Base-by-base conservation (phyloP, 2,888 invertebrate species). In the Phoenoteleia sp. region DNA sequence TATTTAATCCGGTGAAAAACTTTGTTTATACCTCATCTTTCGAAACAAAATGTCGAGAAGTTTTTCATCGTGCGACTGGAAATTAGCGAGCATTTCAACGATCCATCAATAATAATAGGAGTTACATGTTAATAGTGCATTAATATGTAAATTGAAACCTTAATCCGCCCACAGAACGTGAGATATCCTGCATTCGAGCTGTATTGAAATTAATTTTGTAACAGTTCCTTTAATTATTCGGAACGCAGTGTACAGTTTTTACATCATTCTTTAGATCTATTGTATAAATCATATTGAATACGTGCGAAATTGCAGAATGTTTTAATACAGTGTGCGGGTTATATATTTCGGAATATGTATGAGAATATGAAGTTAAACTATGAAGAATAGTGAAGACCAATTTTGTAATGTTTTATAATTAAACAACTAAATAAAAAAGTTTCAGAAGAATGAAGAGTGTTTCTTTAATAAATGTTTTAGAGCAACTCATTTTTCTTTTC, bases 371-470 rank as follows among this genome's bases (percentile, higher is more conserved):
- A 33, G 6, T 42, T 15, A n/a, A 42, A 49, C 6, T 49, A 21
- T 49, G 21, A 17, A 21, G 3, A 49, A 13, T 21, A 19, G 21
- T 4, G 49, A 49, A 21, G 9, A 49, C 11, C 23, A 52, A 21
- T 42, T 62, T 62, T 62, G 42, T 42, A 62, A 62, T 62, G 19
- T 62, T 62, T 62, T 62, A 42, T 62, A 62, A 21, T 47, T 49
- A 23, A 45, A 45, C 15, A 45, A 64, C 47, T 27, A 13, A 64
- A 64, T 27, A 47, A 39, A 64, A 27, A 58, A 58, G n/a, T n/a
- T n/a, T n/a, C n/a, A n/a, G n/a, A n/a, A n/a, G n/a, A n/a, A n/a
- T n/a, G n/a, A n/a, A n/a, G n/a, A n/a, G n/a, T n/a, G n/a, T n/a
- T n/a, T n/a, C n/a, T n/a, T n/a, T n/a, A n/a, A n/a, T n/a, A n/a